These are phyloP conservation scores for Abscondita cerata DNA, from an alignment of 2,888 invertebrate genomes.

Conservation along the genomic window DNA sequence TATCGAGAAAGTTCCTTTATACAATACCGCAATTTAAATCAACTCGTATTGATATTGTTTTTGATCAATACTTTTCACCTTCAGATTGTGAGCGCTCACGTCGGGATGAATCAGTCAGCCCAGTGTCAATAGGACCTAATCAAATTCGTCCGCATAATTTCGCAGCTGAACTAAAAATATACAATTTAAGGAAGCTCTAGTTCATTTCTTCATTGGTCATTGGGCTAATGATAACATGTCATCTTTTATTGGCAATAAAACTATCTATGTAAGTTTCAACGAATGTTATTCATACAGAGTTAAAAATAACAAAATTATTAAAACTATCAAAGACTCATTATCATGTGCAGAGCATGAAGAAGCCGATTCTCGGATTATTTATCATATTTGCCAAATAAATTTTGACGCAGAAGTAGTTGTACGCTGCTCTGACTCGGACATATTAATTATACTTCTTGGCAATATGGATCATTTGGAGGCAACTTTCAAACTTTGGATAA, in stretches of 20 bases:
- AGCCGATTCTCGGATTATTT: slow-evolving; percentile 12
- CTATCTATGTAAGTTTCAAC: background rate
- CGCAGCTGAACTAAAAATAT: no score
- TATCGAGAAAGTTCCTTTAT: background rate
- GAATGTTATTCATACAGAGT: background rate
- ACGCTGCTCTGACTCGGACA: slow-evolving; percentile 40
- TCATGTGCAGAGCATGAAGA: slow-evolving; percentile 15
- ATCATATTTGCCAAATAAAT: slow-evolving; percentile 9
- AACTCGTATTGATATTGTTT: slow-evolving; percentile 36
- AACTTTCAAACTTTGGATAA: background rate
- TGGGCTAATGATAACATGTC: background rate
- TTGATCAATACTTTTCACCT: background rate
- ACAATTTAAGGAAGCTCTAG: background rate
- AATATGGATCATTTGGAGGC: slow-evolving; percentile 19
- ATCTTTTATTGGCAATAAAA: background rate
- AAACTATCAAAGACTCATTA: background rate
- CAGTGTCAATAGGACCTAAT: background rate
- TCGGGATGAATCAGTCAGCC: background rate
- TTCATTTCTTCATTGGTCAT: background rate
- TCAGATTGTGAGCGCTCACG: no score
- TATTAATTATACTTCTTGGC: slow-evolving; percentile 41
- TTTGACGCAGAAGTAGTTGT: slow-evolving; percentile 7
- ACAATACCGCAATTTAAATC: slow-evolving; percentile 26
- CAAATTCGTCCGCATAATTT: background rate
- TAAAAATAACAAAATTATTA: slow-evolving; percentile 17